phyloP scores from a whole-genome alignment of 2,888 invertebrate species.

The Epistrophe grossulariae region DNA sequence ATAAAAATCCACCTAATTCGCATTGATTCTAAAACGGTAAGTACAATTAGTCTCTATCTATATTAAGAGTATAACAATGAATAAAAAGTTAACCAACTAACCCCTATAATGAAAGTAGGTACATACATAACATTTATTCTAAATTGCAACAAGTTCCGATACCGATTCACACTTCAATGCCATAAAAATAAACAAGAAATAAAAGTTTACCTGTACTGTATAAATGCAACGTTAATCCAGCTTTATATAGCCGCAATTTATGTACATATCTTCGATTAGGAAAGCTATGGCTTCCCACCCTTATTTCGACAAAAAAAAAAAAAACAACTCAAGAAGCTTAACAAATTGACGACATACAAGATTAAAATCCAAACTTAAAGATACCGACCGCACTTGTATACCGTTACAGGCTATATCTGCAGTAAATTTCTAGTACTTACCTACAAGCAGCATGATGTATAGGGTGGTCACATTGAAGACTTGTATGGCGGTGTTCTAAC shows the following conservation, averaged over 20 bases:
- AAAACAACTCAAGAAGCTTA: constrained; percentile 27
- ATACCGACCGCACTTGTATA: not conserved
- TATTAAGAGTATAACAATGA: not conserved
- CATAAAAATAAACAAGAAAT: not conserved
- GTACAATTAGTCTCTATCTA: not conserved
- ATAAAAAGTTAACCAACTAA: constrained; percentile 38
- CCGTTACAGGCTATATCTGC: constrained; percentile 4
- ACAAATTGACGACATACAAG: constrained; percentile 58
- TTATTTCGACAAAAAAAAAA: constrained; percentile 6
- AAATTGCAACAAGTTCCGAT: constrained; percentile 46
- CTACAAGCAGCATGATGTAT: not conserved
- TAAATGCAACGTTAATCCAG: constrained; percentile 12
- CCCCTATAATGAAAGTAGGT: constrained; percentile 5
- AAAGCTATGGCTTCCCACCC: constrained; percentile 60
- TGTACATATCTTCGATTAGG: constrained; percentile 32
- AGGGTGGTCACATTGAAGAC: constrained; percentile 7
- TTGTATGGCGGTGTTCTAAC: constrained; percentile 13
- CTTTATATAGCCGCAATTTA: constrained; percentile 14
- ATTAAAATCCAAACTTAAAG: constrained; percentile 45
- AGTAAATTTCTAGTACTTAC: not conserved
- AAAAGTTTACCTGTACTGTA: not conserved
- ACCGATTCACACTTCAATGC: not conserved
- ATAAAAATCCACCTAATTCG: constrained; percentile 38
- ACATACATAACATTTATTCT: not conserved
- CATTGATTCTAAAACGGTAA: constrained; percentile 34